These are phyloP conservation scores for Enteromius trimaculatus DNA, from an alignment of 2,797 vertebrate genomes.

Conservation along the genomic window DNA sequence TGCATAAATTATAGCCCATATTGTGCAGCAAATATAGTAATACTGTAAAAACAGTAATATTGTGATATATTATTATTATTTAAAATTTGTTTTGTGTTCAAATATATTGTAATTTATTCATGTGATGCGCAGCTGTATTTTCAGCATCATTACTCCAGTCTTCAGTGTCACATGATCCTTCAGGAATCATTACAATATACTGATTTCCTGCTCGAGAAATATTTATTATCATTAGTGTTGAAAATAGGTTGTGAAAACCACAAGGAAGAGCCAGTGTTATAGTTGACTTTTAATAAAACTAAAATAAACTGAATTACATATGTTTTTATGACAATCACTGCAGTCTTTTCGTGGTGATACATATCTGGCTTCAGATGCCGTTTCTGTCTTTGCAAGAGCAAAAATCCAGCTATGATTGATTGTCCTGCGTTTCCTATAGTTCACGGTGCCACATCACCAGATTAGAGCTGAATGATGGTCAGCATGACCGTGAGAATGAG, in stretches of 20 bases:
- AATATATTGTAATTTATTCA: neutral
- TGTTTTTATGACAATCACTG: neutral
- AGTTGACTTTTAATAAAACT: no score
- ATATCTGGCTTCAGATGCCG: neutral
- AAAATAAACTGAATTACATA: no score
- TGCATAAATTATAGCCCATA: no score
- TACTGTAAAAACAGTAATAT: neutral
- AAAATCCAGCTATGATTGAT: neutral
- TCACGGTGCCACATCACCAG: neutral
- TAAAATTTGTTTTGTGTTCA: neutral
- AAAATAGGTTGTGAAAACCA: no score
- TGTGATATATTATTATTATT: neutral
- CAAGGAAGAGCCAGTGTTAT: no score
- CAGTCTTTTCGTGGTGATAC: no score
- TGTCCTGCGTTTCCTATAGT: neutral
- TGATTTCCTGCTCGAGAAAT: neutral
- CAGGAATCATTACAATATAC: neutral
- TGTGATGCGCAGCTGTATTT: neutral
- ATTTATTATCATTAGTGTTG: no score
- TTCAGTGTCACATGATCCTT: neutral
- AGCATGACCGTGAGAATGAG: conserved; percentile 8
- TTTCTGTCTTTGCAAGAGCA: neutral
- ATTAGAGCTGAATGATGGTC: neutral
- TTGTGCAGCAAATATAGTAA: neutral
- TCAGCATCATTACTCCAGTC: neutral